Base-by-base conservation (phyloP, 2,113 vertebrate species). In the Peromyscus leucopus region DNA sequence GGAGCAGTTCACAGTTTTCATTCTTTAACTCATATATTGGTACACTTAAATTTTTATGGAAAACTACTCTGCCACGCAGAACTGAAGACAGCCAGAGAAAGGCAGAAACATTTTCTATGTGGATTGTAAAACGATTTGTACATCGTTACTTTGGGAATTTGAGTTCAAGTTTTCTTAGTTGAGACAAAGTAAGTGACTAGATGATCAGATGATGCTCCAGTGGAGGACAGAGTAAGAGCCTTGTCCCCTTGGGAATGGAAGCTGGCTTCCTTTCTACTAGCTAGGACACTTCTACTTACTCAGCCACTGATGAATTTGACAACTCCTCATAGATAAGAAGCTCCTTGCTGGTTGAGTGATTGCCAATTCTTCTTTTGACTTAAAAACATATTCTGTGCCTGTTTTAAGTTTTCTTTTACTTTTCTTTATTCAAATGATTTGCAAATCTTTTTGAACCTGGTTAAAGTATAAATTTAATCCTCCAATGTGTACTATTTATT, bases 1-100 rank as follows among this genome's bases (percentile, higher is more conserved):
- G 96, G 91, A 97, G 94, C 17, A 59, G 78, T 96, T 91, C 86
- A 80, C 78, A 79, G 96, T 94, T 97, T 94, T 96, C 72, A 16
- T 96, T 95, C 91, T 96, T 86, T 92, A 90, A 74, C 94, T 92
- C 78, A 75, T 71, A 75, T 90, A 88, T 93, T 46, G 39, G 79
- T 92, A 95, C 80, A 85, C 80, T 96, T 95, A 76, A 96, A 94
- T 93, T 90, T 94, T 75, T 82, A 57, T 72, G 85, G 82, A 88
- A 94, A 94, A 63, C 59, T 67, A n/a, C 83, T 94, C 26, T 21
- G 26, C 28, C 61, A 71, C 16, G 6, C 42, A 79, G 36, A 90
- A 91, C 24, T 78, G 67, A 93, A 93, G 85, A 65, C 92, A 91
- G 82, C 72, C 91, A 42, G 39, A 57, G 59, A 71, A 92, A 90